Percentiles rank a stretch among this genome's conserved stretches.
These are phyloP conservation scores for Progne subis DNA, from an alignment of 2,113 vertebrate genomes.

Conservation along the genomic window DNA sequence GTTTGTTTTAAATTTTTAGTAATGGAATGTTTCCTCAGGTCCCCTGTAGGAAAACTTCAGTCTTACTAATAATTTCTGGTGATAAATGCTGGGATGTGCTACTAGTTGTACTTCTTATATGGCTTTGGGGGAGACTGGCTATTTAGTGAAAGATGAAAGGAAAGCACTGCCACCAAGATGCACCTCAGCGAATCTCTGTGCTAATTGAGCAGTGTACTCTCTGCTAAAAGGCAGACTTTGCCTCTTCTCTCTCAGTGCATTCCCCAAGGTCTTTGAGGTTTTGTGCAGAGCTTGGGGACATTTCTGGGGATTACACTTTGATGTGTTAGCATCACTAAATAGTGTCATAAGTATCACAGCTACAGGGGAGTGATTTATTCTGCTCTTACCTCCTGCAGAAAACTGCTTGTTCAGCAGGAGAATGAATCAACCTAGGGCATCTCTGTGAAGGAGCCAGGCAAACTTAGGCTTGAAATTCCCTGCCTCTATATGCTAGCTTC, in stretches of 20 bases:
- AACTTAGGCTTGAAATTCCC: not conserved
- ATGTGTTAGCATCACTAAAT: not conserved
- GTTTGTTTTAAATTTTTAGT: not conserved
- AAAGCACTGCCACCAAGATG: not conserved
- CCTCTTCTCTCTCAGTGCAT: not conserved
- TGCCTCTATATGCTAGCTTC: not conserved
- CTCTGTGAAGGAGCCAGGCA: not conserved
- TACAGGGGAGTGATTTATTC: not conserved
- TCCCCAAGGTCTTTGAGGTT: not conserved
- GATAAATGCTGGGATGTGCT: not conserved
- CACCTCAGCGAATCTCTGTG: not conserved
- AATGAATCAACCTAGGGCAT: not conserved
- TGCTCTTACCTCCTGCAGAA: not conserved
- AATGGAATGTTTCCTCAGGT: not conserved
- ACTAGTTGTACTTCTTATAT: not conserved
- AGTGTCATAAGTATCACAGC: not conserved
- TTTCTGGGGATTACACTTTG: not conserved
- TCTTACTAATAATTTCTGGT: not conserved
- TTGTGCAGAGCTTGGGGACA: not conserved
- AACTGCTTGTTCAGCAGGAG: not conserved
- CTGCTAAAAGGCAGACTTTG: not conserved
- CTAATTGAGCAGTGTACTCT: not conserved
- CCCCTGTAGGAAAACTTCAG: not conserved
- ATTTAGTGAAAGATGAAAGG: constrained; percentile 22
- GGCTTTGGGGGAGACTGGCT: not conserved